These are phyloP conservation scores for Vanessa tameamea DNA, from an alignment of 1,140 invertebrate genomes.

Conservation along the genomic window DNA sequence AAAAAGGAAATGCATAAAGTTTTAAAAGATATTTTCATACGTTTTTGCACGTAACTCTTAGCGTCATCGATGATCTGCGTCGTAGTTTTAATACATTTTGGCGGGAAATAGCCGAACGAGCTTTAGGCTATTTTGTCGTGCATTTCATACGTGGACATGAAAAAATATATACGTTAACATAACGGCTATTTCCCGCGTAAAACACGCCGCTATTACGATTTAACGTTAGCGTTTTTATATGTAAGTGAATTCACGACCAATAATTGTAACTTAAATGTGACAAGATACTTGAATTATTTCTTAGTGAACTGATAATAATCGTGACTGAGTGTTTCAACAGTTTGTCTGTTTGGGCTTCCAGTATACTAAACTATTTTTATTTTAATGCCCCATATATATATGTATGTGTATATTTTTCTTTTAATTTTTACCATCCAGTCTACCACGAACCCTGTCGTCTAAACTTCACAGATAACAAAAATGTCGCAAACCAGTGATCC, in stretches of 20 bases:
- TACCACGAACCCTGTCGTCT: conserved; percentile 13
- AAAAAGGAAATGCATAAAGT: conserved; percentile 72
- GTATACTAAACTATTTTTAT: conserved; percentile 67
- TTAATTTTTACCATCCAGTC: conserved; percentile 33
- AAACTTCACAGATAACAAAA: conserved; percentile 8
- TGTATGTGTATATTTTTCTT: conserved; percentile 15
- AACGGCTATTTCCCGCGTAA: conserved; percentile 51
- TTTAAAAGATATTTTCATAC: conserved; percentile 79
- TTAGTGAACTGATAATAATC: conserved; percentile 77
- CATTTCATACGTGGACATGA: conserved; percentile 31
- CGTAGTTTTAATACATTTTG: conserved; percentile 60
- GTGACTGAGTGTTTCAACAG: conserved; percentile 76
- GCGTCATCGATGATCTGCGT: conserved; percentile 56
- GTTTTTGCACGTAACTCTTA: conserved; percentile 77
- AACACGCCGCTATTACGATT: conserved; percentile 61
- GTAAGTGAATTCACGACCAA: conserved; percentile 78
- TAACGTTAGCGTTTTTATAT: conserved; percentile 71
- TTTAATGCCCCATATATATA: conserved; percentile 52
- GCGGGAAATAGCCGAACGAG: conserved; percentile 50
- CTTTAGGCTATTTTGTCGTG: conserved; percentile 27
- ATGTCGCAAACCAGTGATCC: conserved; percentile 58
- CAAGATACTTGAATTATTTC: conserved; percentile 70
- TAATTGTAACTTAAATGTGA: conserved; percentile 78
- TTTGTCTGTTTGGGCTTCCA: conserved; percentile 79
- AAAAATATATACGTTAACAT: conserved; percentile 31